Evolutionary conservation across 1,140 invertebrate species (phyloP).

Genomic region (Olivierus martensii): DNA sequence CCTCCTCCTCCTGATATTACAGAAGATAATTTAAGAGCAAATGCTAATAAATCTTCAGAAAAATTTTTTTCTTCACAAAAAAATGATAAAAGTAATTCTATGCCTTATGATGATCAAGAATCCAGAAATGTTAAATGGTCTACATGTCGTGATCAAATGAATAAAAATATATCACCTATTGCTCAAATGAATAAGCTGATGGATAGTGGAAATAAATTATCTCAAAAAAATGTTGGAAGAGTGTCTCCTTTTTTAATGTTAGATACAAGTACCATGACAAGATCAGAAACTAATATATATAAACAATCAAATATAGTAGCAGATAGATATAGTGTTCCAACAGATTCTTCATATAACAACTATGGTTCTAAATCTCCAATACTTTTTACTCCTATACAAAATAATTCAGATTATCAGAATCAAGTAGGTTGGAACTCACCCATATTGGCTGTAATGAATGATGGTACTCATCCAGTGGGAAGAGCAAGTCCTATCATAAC

Average conservation of each 20-base stretch:
- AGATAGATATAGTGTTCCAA: too few species aligned
- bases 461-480: neutral
- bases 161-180: too few species aligned
- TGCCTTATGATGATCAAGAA: too few species aligned
- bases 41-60: slow-evolving; percentile 2
- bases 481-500: slow-evolving; percentile 7
- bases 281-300: too few species aligned
- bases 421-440: neutral
- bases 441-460: neutral
- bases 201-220: neutral
- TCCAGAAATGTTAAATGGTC: too few species aligned
- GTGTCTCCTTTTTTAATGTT: slow-evolving; percentile 12
- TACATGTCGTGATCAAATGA: too few species aligned
- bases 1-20: slow-evolving; percentile 7
- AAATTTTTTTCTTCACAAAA: slow-evolving; percentile 1
- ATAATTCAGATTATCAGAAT: neutral
- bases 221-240: slow-evolving; percentile 11
- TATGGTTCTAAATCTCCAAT: neutral
- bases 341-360: too few species aligned
- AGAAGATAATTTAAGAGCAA: too few species aligned
- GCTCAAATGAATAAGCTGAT: too few species aligned
- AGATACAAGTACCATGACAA: neutral
- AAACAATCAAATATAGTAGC: too few species aligned
- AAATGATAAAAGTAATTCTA: too few species aligned
- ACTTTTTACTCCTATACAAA: neutral